Base-by-base conservation (phyloP, 1,140 invertebrate genomes). In the Penaeus chinensis region DNA sequence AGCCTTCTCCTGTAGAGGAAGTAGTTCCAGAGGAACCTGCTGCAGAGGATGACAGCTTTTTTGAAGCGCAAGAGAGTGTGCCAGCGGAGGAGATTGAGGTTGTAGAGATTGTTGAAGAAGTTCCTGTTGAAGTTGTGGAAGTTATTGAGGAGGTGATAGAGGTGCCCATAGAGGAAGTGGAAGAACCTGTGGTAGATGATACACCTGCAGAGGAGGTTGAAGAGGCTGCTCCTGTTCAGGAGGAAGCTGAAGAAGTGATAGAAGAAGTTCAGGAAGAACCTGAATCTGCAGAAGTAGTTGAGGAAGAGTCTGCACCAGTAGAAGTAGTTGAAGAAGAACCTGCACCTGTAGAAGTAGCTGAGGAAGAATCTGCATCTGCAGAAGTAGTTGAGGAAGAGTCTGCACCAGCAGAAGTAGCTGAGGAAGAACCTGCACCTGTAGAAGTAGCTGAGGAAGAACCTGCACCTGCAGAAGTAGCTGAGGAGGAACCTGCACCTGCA, bases 181-280 rank as follows among this genome's bases (percentile, higher is more conserved):
- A 74, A 74, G 79, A 61, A 62, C 32, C 32, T 81, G 79, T 81
- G 32, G 62, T 47, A 16, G 62, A 85, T 19, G 74, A 37, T 47
- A 61, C 13, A 3, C 11, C 37, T 60, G 24, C 32, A 24, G 80
- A 82, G 63, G 65, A 60, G n/a, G 82, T 61, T 22, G 82, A 37
- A 84, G 47, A 47, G 47, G 47, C 47, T 47, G 47, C 47, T 0
- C 7, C 11, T 47, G 47, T 47, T 47, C 1, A 47, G 4, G 69
- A 74, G 62, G 61, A 62, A 61, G 32, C 16, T 32, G 80, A 18
- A 37, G 62, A 82, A 66, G 61, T 22, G 47, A 22, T 42, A 32
- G 47, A 19, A 47, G 47, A 47, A 13, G 47, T 47, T 47, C 47
- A 47, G 47, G 47, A 47, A 47, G 47, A 47, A 13, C 47, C 47